phyloP scores from a whole-genome alignment of 2,113 vertebrate species.

The Cyrtonyx montezumae region DNA sequence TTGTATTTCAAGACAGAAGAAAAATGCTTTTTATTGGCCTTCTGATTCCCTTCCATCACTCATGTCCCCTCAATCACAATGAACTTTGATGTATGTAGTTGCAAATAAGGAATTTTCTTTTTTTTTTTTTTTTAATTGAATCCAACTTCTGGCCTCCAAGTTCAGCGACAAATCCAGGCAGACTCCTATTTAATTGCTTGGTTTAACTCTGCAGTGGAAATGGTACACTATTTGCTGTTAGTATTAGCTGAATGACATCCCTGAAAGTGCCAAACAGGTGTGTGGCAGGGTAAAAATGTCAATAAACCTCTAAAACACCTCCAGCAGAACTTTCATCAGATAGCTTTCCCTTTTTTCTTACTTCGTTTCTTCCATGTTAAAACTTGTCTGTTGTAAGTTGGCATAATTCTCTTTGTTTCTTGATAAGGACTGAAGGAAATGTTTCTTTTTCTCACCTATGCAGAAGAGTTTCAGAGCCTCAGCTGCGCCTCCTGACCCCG shows the following conservation, averaged over 20 bases:
- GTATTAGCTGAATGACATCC: not conserved
- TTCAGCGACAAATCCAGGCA: not conserved
- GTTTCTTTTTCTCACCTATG: not conserved
- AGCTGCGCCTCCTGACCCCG: rapidly evolving
- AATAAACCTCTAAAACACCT: not conserved
- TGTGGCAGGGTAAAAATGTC: not conserved
- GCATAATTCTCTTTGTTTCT: not conserved
- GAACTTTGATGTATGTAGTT: not conserved
- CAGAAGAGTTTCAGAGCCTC: not conserved
- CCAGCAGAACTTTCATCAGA: not conserved
- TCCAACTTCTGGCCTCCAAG: not conserved
- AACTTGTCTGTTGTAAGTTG: not conserved
- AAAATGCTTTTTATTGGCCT: conserved; percentile 21
- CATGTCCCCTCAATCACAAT: not conserved
- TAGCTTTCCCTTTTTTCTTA: not conserved
- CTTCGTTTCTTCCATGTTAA: not conserved
- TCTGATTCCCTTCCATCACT: conserved; percentile 26
- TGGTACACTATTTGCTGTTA: not conserved
- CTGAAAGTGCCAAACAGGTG: not conserved
- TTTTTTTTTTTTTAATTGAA: not conserved
- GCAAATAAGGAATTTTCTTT: not conserved
- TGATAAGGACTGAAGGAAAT: not conserved
- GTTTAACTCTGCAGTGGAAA: not conserved
- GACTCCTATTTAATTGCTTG: not conserved
- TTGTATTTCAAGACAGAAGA: conserved; percentile 36